Percentiles rank a stretch among this genome's conserved stretches.
These are phyloP conservation scores for Nicator chloris DNA, from an alignment of 2,113 vertebrate genomes.

Conservation along the genomic window DNA sequence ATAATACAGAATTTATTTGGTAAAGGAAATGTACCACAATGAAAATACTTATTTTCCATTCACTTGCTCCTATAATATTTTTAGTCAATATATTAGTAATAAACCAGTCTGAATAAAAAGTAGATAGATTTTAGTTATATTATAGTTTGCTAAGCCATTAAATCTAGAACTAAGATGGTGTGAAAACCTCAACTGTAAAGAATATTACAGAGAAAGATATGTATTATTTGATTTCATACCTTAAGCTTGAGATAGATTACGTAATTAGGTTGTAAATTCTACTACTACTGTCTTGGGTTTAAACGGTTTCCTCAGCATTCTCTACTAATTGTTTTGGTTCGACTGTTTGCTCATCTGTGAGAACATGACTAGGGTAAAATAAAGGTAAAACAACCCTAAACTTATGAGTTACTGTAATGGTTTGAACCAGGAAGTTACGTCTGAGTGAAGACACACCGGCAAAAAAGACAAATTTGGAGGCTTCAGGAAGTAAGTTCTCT, in stretches of 20 bases:
- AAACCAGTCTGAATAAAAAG: not conserved
- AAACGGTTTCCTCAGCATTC: no score
- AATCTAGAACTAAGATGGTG: not conserved
- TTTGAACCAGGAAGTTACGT: no score
- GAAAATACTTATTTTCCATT: not conserved
- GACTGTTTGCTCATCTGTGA: no score
- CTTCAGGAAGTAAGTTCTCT: no score
- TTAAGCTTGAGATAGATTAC: not conserved
- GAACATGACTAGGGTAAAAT: no score
- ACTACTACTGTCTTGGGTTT: no score
- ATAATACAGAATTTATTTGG: not conserved
- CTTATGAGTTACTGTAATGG: no score
- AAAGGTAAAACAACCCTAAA: no score
- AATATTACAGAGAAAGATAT: not conserved
- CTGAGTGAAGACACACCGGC: no score
- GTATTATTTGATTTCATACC: not conserved
- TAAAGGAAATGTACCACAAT: not conserved
- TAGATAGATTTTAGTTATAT: not conserved
- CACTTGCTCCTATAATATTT: not conserved
- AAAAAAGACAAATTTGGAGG: no score
- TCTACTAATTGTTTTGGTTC: no score
- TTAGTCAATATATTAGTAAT: not conserved
- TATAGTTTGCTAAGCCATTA: not conserved
- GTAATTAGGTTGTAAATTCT: not conserved
- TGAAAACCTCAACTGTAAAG: not conserved